Conservation (phyloP, 2,113 vertebrate species). For the Ciconia maguari region DNA sequence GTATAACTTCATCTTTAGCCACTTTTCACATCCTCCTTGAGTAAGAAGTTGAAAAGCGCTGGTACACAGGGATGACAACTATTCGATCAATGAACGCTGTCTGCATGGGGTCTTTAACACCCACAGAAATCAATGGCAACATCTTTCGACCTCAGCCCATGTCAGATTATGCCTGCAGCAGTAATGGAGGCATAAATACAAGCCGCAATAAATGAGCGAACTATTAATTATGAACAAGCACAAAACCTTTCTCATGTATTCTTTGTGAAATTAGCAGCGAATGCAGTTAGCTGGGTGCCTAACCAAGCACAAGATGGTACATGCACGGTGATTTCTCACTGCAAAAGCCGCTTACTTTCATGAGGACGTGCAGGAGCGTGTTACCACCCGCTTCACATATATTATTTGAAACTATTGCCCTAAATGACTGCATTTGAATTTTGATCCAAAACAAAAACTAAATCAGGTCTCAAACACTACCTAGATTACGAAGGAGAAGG, state of each 20-base stretch:
- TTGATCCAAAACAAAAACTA: not conserved
- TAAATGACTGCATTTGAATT: not conserved
- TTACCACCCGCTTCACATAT: not conserved
- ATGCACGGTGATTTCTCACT: not conserved
- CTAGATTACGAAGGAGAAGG: not conserved
- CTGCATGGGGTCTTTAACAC: slow-evolving; percentile 20
- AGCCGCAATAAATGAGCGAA: slow-evolving; percentile 15
- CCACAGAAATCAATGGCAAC: slow-evolving; percentile 27
- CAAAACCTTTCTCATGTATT: not conserved
- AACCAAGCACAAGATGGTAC: slow-evolving; percentile 12
- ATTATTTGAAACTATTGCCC: not conserved
- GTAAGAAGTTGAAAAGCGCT: not conserved
- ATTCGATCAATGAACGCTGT: not conserved
- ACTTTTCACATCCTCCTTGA: not conserved
- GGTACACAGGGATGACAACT: not conserved
- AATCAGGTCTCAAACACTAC: not conserved
- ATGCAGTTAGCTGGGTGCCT: not conserved
- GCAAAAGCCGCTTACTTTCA: not conserved
- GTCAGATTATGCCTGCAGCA: not conserved
- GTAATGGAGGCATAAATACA: not conserved
- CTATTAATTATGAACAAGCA: not conserved
- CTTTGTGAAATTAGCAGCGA: not conserved
- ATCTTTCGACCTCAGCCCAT: not conserved
- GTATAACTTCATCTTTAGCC: not conserved
- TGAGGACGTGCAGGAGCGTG: not conserved